Base-by-base conservation (phyloP, 1,140 invertebrate species). In the Drosophila sulfurigaster region DNA sequence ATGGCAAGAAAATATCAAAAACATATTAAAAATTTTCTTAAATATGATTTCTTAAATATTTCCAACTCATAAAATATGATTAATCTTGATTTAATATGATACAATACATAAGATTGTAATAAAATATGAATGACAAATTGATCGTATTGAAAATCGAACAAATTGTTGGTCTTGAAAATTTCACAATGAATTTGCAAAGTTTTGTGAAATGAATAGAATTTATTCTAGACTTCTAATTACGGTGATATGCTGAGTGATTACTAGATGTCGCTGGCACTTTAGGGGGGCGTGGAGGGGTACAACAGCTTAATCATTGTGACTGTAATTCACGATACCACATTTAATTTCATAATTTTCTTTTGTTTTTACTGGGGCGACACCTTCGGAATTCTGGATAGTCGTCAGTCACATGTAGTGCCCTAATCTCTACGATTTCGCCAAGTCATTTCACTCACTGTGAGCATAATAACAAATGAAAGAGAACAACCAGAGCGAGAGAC, bases 401-500 rank as follows among this genome's bases (percentile, higher is more conserved):
- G 25, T 54, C 30, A 35, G 65, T 74, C 65, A 74, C 65, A 73
- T 62, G 71, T 62, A 74, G 57, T 16, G 38, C 41, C 28, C 51
- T 68, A 60, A 74, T 74, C 57, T 68, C 38, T 54, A 48, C 35
- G 30, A 20, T 5, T 60, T 59, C 32, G 71, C 49, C 38, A 54
- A 74, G 41, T 74, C 65, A 74, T 68, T 52, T 48, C 38, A 52
- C 46, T 25, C 16, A 13, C 41, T 16, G 10, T 32, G 15, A 6
- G 38, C 49, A 54, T 15, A 52, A 30, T 30, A 54, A 54, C 25
- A 54, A 49, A 15, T 51, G 41, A 3, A 20, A 67, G 43, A 25
- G 43, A 48, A 28, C 6, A 10, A 32, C 5, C 38, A 30, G 15
- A 58, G 52, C 13, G 48, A 32, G 25, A 41, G 56, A n/a, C 15